Base-by-base conservation (phyloP, 2,113 vertebrate genomes). In the Leptobrachium leishanense region DNA sequence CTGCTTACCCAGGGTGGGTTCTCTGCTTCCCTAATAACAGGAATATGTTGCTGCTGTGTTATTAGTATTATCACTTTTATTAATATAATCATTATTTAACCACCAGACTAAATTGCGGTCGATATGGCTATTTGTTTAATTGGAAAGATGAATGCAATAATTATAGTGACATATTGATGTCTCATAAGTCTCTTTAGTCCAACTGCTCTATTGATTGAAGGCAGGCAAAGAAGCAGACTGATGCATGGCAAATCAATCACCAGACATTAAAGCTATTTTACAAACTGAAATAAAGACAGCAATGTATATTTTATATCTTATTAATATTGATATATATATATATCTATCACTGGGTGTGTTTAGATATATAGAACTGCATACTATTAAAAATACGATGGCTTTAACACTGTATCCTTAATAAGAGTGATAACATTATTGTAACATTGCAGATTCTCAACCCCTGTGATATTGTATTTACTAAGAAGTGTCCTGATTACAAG, bases 71-170 rank as follows among this genome's bases (percentile, higher is more conserved):
- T 59, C 13, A 59, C 1, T 2, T 59, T 59, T 11, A 59, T 59
- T 59, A 31, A 31, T 31, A 31, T 54, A 54, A 8, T 54, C 11
- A 8, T 54, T 59, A 12, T 15, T 59, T 59, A 59, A 59, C 8
- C 11, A 59, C 55, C 13, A 12, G 55, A 68, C 66, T 68, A 13
- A 43, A 43, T 68, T 15, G 40, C 13, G 15, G 41, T 44, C 41
- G 41, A 68, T 70, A 10, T 31, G 68, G 67, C n/a, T 31, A 15
- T 77, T 63, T 43, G 46, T 72, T 79, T 79, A 65, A 72, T 72
- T 42, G 62, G 40, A 40, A 78, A 46, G 43, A 79, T 79, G 20
- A 79, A 63, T 77, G 55, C 55, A 69, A 40, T 63, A 69, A 77
- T 72, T 65, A 66, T 62, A 65, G 77, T 72, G 59, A 64, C 44